Base-by-base conservation (phyloP, 1,140 invertebrate genomes). In the Patella vulgata region DNA sequence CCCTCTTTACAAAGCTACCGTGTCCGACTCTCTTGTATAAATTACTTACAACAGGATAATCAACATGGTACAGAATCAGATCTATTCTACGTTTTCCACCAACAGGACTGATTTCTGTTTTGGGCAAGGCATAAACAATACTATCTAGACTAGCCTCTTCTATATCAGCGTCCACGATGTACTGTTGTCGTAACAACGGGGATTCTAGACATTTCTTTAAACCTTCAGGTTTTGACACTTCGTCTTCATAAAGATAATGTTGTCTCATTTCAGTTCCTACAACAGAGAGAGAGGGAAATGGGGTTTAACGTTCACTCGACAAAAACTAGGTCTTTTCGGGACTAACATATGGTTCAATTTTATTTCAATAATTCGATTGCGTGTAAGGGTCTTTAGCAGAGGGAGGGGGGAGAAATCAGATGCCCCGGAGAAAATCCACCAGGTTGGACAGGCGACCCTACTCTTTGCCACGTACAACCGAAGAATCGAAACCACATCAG, bases 61-160 rank as follows among this genome's bases (percentile, higher is more conserved):
- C 43, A 46, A 65, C 69, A 40, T 62, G 50, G 47, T 57, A 63
- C 30, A 75, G 12, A 5, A 75, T 59, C n/a, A 64, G 51, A 60
- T 75, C 73, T 21, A 72, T 68, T 28, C 73, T 63, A 33, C 73
- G 55, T 40, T 54, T 61, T 27, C 73, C 73, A 27, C 63, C 73
- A 33, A 63, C 56, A 51, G 60, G 48, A 11, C 62, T 23, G 17
- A 40, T 19, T 52, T 71, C 69, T 3, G 36, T 56, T 39, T 70
- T 61, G 14, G 59, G 42, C 27, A 39, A 33, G 8, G 58, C 55
- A 44, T 62, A 42, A 39, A 59, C 62, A 11, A 72, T 59, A 12
- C 55, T 33, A 31, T 63, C 60, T 51, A 74, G 58, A 17, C 59
- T 63, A 12, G 59, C 54, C 25, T 58, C 51, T 46, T 60, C 8